Conservation (phyloP, 2,797 vertebrate genomes). For the Poecilia picta region DNA sequence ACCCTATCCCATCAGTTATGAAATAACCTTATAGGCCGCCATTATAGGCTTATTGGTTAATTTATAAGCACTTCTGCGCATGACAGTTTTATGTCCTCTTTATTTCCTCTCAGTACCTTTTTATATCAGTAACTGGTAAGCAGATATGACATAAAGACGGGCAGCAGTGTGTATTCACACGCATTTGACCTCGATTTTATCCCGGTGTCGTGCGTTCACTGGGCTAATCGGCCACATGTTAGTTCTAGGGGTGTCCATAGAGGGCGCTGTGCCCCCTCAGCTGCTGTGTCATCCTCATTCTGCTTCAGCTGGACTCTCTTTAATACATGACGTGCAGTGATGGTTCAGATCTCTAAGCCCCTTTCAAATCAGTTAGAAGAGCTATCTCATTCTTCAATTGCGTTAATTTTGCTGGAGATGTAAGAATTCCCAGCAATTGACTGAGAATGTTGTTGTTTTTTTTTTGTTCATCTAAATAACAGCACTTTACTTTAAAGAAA, state of each 20-base stretch:
- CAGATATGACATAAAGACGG: conserved; percentile 9
- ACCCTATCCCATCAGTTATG: neutral
- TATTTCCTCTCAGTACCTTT: neutral
- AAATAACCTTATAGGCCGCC: conserved; percentile 22
- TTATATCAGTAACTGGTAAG: neutral
- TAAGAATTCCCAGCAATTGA: too few relatives aligned
- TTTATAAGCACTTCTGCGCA: conserved; percentile 41
- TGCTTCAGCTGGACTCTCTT: conserved; percentile 6
- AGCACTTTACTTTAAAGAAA: neutral
- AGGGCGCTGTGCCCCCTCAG: conserved; percentile 66
- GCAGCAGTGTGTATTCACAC: neutral
- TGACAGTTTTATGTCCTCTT: conserved; percentile 13
- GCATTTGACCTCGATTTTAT: conserved; percentile 55
- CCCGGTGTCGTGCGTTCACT: conserved; percentile 24
- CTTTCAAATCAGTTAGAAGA: neutral
- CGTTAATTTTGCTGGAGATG: neutral
- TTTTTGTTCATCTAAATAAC: neutral
- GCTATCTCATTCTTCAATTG: neutral
- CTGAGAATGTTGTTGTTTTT: neutral
- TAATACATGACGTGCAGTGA: neutral
- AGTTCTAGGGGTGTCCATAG: conserved; percentile 37
- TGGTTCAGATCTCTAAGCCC: neutral
- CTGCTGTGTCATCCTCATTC: conserved; percentile 24
- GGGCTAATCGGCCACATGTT: conserved; percentile 13
- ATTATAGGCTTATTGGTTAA: conserved; percentile 19